These are phyloP conservation scores for Caenorhabditis imperialis DNA, from an alignment of 2,888 invertebrate species.

Conservation along the genomic window DNA sequence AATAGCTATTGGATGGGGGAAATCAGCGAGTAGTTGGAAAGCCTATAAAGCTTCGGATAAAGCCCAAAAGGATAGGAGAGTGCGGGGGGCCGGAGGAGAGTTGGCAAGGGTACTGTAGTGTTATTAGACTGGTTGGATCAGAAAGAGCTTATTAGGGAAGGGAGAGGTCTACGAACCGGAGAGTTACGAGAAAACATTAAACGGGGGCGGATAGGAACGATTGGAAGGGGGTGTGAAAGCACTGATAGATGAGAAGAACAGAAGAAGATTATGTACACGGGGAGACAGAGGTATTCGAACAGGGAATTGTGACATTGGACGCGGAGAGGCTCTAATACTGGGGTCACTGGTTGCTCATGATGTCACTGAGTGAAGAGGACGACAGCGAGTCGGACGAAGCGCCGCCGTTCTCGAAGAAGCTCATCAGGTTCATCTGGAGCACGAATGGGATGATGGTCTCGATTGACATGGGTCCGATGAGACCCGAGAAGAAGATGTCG, in stretches of 20 bases:
- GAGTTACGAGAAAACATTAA: not conserved
- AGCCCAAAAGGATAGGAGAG: conserved; percentile 35
- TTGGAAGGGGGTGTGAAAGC: conserved; percentile 33
- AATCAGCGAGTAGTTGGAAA: conserved; percentile 10
- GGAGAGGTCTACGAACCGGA: not conserved
- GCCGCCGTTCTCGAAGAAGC: conserved; percentile 57
- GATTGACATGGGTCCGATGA: conserved; percentile 93
- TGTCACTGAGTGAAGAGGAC: conserved; percentile 41
- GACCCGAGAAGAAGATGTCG: conserved; percentile 91
- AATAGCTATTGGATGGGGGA: conserved; percentile 15
- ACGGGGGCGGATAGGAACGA: conserved; percentile 8
- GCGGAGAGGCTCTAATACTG: conserved; percentile 22
- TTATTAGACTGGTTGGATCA: conserved; percentile 30
- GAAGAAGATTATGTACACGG: conserved; percentile 17
- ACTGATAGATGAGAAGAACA: conserved; percentile 35
- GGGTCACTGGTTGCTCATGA: conserved; percentile 39
- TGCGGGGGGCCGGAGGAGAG: conserved; percentile 2
- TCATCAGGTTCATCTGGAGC: conserved; percentile 81
- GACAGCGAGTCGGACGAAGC: conserved; percentile 36
- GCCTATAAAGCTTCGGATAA: conserved; percentile 37
- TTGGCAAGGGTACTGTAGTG: conserved; percentile 40
- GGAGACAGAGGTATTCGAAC: conserved; percentile 26
- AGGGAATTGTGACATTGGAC: conserved; percentile 37
- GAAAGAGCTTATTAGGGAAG: conserved; percentile 23
- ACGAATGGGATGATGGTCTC: conserved; percentile 94